phyloP scores from a whole-genome alignment of 2,888 invertebrate genomes.

The Drosophila recens region DNA sequence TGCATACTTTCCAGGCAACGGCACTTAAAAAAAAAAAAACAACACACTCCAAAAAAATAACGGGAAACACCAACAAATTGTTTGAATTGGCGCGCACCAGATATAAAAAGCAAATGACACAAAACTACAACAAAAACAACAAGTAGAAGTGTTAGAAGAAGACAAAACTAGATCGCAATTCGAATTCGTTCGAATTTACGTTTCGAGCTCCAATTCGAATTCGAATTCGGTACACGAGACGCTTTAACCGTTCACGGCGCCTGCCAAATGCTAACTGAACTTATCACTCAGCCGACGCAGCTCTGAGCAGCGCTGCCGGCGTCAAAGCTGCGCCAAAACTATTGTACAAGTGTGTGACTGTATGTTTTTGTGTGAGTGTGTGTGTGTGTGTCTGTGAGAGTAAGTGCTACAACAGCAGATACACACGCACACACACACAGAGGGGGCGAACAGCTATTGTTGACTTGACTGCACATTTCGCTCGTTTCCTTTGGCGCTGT shows the following conservation, averaged over 20 bases:
- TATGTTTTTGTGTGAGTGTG: slow-evolving; percentile 16
- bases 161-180: slow-evolving; percentile 35
- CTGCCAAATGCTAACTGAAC: slow-evolving; percentile 76
- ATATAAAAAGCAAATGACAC: slow-evolving; percentile 11
- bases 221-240: neutral
- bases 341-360: slow-evolving; percentile 34
- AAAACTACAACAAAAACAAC: slow-evolving; percentile 24
- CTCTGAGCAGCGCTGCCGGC: slow-evolving; percentile 41
- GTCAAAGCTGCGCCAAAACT: slow-evolving; percentile 41
- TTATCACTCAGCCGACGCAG: slow-evolving; percentile 69
- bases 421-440: slow-evolving; percentile 24
- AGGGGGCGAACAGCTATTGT: slow-evolving; percentile 29
- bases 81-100: slow-evolving; percentile 50
- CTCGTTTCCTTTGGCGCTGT: slow-evolving; percentile 27
- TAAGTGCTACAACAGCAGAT: slow-evolving; percentile 42
- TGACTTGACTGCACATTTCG: slow-evolving; percentile 71
- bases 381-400: slow-evolving; percentile 28
- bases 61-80: slow-evolving; percentile 26
- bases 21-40: slow-evolving; percentile 23
- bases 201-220: neutral
- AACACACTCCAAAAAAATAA: slow-evolving; percentile 21
- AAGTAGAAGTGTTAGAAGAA: neutral
- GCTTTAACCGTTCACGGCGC: slow-evolving; percentile 70
- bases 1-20: slow-evolving; percentile 53
- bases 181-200: slow-evolving; percentile 20